Evolutionary conservation across 2,113 vertebrate species (phyloP).

Genomic region (Vicugna pacos): DNA sequence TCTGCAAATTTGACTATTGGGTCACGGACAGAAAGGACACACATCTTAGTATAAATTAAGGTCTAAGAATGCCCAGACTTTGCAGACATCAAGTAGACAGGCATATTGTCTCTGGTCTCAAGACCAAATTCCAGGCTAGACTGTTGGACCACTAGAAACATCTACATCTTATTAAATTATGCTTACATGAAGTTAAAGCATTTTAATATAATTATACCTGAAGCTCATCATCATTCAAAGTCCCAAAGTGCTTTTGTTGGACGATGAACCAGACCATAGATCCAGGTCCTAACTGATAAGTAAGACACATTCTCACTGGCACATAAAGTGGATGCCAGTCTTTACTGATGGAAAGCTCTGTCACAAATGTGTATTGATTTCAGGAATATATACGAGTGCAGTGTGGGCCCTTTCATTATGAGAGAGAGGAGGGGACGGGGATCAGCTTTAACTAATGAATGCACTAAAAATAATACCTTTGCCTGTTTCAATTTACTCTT

Average conservation of each 20-base stretch:
- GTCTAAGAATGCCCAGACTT: not conserved
- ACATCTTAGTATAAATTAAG: not conserved
- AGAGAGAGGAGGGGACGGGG: not conserved
- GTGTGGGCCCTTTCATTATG: not conserved
- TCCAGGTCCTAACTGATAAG: not conserved
- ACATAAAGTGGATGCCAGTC: accelerated
- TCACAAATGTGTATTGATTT: not conserved
- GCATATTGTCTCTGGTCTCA: not conserved
- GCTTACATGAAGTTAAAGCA: not conserved
- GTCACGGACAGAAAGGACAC: not conserved
- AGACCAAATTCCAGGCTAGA: not conserved
- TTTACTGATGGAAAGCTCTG: not conserved
- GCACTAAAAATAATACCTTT: not conserved
- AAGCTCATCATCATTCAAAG: not conserved
- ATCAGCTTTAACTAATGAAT: not conserved
- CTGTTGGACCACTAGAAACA: not conserved
- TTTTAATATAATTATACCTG: not conserved
- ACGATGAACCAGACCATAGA: not conserved
- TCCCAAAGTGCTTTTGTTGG: not conserved
- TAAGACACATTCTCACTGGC: not conserved
- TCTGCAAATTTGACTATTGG: not conserved
- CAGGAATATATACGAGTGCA: not conserved
- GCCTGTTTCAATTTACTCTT: not conserved
- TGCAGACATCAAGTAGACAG: not conserved
- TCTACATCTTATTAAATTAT: not conserved